These are phyloP conservation scores for Schizopygopsis malacanthus DNA, from an alignment of 2,797 vertebrate species.

Conservation along the genomic window DNA sequence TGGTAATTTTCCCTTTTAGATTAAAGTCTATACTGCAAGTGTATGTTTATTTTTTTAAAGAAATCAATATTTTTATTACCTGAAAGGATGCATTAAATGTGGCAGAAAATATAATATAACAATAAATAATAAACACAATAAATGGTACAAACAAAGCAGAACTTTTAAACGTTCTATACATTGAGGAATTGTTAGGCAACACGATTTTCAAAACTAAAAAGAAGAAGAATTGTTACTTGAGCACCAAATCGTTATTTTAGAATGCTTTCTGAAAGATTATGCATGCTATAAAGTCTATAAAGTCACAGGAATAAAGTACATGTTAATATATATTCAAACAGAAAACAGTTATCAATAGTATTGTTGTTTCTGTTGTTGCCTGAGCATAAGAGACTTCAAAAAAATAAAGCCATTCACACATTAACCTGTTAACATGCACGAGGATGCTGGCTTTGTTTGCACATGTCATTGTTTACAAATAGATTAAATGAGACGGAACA, in stretches of 20 bases:
- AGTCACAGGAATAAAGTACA: not conserved
- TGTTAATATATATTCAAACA: not conserved
- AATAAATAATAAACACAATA: not conserved
- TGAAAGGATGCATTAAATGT: not conserved
- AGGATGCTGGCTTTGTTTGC: too few species aligned
- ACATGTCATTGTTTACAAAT: too few species aligned
- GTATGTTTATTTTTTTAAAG: too few species aligned
- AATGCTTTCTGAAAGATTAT: too few species aligned
- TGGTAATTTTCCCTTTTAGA: not conserved
- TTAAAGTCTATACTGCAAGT: not conserved
- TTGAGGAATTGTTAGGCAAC: too few species aligned
- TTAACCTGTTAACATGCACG: too few species aligned
- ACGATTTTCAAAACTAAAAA: too few species aligned
- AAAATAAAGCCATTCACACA: not conserved
- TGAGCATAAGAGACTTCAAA: not conserved
- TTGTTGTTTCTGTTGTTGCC: not conserved
- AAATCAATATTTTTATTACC: not conserved
- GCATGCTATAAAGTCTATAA: too few species aligned
- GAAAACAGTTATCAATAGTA: not conserved
- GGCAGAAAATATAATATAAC: not conserved
- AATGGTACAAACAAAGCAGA: not conserved
- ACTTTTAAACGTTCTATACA: too few species aligned
- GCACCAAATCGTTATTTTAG: too few species aligned
- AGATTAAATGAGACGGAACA: too few species aligned
- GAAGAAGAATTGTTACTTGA: too few species aligned